Evolutionary conservation across 2,113 vertebrate genomes (phyloP), one percentile per base, ranked within the genome.

Genomic region (Bos javanicus): DNA sequence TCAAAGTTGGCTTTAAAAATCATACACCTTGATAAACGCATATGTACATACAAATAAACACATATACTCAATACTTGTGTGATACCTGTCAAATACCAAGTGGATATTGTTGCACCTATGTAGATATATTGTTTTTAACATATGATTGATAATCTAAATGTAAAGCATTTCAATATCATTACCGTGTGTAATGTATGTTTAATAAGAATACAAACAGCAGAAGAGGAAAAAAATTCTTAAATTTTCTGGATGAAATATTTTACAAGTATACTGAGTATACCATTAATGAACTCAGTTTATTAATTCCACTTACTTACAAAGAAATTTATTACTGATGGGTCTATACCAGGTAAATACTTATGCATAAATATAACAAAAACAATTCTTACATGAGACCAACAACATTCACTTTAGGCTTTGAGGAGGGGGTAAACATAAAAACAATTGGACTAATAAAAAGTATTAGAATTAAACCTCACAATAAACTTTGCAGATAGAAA

Each of bases 1-100:
- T 97, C 92, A 93, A 91, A 85, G 7, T 12, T 30, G 21, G 21
- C 43, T 96, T 96, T 87, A 90, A 87, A 96, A 87, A 56, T 78
- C 21, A 52, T 13, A 4, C 43, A 82, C 43, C 56, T 52, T 94
- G 23, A 43, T 33, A 64, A 82, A 54, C 28, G 56, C 23, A 71
- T 19, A 74, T 11, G 30, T 14, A 8, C 7, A 76, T 1, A 67
- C 6, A 76, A 10, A 92, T 12, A 59, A 2, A 91, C 1, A 92
- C 7, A 48, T 11, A 76, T 33, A 54, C 36, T 48, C 14, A 30
- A n/a, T 83, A 57, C 17, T 28, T 91, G 33, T 59, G 87, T 26
- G 39, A 78, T n/a, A 59, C 1, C 28, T 30, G 86, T 85, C 6
- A 90, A 76, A 90, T n/a, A 78, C 28, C 8, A 78, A 90, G 6